Evolutionary conservation across 1,140 invertebrate species (phyloP).

Genomic region (Scylla paramamosain): DNA sequence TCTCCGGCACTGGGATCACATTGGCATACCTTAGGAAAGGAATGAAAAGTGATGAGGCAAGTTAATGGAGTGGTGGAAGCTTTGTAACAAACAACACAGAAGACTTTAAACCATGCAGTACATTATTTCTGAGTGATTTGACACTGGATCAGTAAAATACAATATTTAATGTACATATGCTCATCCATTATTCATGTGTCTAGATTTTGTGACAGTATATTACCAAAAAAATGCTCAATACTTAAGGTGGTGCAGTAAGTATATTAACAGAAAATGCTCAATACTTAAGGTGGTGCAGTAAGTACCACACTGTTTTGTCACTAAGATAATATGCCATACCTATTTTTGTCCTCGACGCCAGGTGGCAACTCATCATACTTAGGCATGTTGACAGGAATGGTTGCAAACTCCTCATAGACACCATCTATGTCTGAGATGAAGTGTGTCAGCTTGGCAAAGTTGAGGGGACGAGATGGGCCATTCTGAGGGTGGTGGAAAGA

Average conservation of each 20-base stretch:
- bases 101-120: no score
- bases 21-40: conserved; percentile 86
- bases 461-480: conserved; percentile 73
- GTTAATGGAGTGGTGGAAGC: no score
- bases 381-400: conserved; percentile 88
- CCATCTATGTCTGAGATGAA: conserved; percentile 77
- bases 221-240: no score
- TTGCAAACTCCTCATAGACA: conserved; percentile 88
- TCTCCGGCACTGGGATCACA: conserved; percentile 92
- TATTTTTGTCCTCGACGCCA: conserved; percentile 94
- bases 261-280: no score
- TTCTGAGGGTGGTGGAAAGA: conserved; percentile 39
- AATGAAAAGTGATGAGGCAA: background rate
- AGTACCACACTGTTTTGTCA: no score
- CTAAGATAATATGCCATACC: conserved; percentile 78
- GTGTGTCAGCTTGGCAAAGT: conserved; percentile 75
- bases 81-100: no score
- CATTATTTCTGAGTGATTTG: background rate
- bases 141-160: no score
- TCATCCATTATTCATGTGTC: no score
- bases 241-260: no score
- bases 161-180: no score
- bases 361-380: conserved; percentile 89
- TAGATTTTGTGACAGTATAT: no score
- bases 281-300: no score